Base-by-base conservation (phyloP, 2,113 vertebrate genomes). In the Mus pahari region DNA sequence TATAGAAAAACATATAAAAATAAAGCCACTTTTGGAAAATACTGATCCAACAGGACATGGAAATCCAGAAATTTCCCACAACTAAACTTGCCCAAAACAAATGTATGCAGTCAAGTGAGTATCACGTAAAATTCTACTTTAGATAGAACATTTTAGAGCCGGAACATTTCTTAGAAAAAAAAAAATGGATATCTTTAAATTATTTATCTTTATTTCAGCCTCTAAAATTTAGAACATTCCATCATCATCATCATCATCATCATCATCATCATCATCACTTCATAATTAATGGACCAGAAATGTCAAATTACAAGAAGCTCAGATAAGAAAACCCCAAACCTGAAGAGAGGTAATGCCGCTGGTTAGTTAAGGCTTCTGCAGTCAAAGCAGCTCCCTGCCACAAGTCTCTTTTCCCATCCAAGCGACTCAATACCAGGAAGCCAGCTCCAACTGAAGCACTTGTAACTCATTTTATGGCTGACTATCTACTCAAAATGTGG, bases 401-500 rank as follows among this genome's bases (percentile, higher is more conserved):
- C 31, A 92, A 64, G 13, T 90, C 91, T 75, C 3, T 8, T 93
- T 96, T 96, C 83, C n/a, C 19, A 83, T 68, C 83, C 62, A 86
- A 68, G 66, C 66, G 82, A 73, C 68, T 8, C 24, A 66, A 60
- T 36, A 82, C 39, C 39, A 89, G 78, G 68, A 60, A 64, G 60
- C 75, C 89, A 22, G 62, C 10, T 79, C 87, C 94, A 93, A 93
- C 50, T 31, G 77, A 78, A 86, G 78, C 68, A 83, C 78, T 58
- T 5, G 31, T 42, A 68, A 83, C 0, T 36, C 16, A 45, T 66
- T 96, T 94, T 89, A 91, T 89, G 86, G 60, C 89, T 88, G 66
- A 66, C 53, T 94, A 58, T 87, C 95, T 97, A 92, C 94, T 94
- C 83, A 89, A 91, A 95, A 95, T 28, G 48, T 48, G 0, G 33